These are phyloP conservation scores for Rhinopomastus cyanomelas DNA, from an alignment of 2,113 vertebrate genomes.

Conservation along the genomic window DNA sequence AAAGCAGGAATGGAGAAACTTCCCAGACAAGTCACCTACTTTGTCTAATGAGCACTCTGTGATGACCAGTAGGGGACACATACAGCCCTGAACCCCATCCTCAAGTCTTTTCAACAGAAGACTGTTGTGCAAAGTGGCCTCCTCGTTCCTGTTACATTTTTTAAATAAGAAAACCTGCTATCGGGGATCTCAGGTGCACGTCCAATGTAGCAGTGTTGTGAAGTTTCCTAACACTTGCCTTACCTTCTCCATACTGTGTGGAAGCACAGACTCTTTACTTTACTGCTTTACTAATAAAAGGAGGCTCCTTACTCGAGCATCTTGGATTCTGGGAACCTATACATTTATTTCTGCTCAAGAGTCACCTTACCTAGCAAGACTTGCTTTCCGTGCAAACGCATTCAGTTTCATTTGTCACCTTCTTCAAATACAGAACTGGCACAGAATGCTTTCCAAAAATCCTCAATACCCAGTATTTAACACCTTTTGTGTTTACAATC, in stretches of 20 bases:
- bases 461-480: neutral
- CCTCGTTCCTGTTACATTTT: neutral
- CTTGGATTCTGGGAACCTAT: neutral
- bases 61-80: neutral
- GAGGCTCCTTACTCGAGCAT: neutral
- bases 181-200: neutral
- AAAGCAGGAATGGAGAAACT: neutral
- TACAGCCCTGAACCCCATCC: neutral
- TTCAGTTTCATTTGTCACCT: neutral
- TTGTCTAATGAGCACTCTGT: neutral
- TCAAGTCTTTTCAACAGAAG: neutral
- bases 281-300: neutral
- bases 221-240: neutral
- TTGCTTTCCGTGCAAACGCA: neutral
- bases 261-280: rapidly evolving
- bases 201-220: no score
- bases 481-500: neutral
- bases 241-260: neutral
- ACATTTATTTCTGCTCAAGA: neutral
- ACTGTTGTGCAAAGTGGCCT: neutral
- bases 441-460: neutral
- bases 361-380: rapidly evolving
- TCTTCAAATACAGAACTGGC: neutral
- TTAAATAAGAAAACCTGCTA: neutral
- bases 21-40: neutral